phyloP scores from a whole-genome alignment of 2,888 invertebrate species.

The Eledone cirrhosa region DNA sequence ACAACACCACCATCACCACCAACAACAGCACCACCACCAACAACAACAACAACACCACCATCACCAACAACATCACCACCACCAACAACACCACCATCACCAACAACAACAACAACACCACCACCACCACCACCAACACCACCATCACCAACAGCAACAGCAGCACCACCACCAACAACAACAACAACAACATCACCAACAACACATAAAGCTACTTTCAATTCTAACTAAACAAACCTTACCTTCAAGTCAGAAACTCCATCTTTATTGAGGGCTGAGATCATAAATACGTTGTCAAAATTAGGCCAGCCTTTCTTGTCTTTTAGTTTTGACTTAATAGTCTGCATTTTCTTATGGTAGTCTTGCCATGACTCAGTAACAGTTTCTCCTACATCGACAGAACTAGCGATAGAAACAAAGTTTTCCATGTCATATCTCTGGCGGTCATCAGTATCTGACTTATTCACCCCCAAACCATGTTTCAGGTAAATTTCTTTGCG shows the following conservation, averaged over 20 bases:
- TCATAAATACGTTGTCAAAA: constrained; percentile 89
- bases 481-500: constrained; percentile 1
- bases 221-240: constrained; percentile 21
- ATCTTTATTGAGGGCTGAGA: constrained; percentile 84
- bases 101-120: no score
- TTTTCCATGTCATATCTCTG: background rate
- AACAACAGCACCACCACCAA: no score
- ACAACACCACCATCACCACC: no score
- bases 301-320: constrained; percentile 74
- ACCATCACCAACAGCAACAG: no score
- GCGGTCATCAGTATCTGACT: constrained; percentile 4
- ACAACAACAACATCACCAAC: no score
- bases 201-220: no score
- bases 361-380: constrained; percentile 33
- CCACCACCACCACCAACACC: no score
- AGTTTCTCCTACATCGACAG: background rate
- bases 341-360: constrained; percentile 32
- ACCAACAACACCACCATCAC: no score
- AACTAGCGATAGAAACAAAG: no score
- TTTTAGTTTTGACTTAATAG: background rate
- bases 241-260: constrained; percentile 79
- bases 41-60: no score
- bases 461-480: constrained; percentile 29
- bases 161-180: no score
- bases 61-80: no score